A percentile compares a stretch with the other conserved stretches of the same genome.
phyloP scores from a whole-genome alignment of 2,113 vertebrate species.

The Nipponia nippon region DNA sequence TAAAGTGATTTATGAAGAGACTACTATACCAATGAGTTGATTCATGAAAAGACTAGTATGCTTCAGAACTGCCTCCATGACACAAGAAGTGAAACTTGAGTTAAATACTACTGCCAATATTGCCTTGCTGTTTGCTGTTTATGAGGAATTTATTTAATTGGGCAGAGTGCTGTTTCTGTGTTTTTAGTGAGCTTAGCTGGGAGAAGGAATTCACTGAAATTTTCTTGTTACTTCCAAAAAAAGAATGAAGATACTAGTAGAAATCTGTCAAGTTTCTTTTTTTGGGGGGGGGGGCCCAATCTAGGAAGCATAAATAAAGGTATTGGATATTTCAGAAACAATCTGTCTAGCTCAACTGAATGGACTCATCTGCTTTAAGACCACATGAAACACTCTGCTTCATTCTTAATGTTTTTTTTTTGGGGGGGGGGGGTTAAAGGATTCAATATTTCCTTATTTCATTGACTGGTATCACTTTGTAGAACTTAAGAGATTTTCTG shows the following conservation, averaged over 20 bases:
- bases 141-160: not conserved
- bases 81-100: not conserved
- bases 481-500: not conserved
- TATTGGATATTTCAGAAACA: not conserved
- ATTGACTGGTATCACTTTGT: not conserved
- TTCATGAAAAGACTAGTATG: not conserved
- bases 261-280: not conserved
- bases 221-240: not conserved
- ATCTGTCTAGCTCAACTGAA: not conserved
- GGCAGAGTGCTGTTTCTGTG: not conserved
- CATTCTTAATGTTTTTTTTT: not conserved
- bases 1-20: not conserved
- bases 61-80: not conserved
- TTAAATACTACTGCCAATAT: not conserved
- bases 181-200: not conserved
- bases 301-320: conserved; percentile 21
- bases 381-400: not conserved
- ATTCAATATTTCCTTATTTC: not conserved
- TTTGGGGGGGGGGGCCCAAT: too few relatives aligned
- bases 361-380: not conserved
- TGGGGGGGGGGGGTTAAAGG: not conserved
- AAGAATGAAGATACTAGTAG: not conserved
- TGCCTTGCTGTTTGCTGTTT: not conserved
- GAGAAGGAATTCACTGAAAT: not conserved
- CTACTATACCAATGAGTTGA: rapidly evolving